A percentile compares a stretch with the other conserved stretches of the same genome.
phyloP scores from a whole-genome alignment of 2,888 invertebrate species.

The Epinotia brunnichana region DNA sequence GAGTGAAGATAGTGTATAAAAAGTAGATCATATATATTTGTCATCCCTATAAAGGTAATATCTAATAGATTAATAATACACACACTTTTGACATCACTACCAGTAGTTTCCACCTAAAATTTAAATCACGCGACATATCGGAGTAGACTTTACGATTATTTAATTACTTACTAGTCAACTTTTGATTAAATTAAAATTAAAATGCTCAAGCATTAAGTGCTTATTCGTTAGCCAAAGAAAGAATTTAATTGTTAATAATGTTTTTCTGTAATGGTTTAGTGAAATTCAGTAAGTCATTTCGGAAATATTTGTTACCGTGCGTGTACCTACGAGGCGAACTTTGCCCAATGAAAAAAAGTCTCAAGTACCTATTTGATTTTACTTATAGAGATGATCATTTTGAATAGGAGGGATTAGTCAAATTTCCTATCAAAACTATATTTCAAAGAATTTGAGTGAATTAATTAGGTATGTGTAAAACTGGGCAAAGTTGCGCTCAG shows the following conservation, averaged over 20 bases:
- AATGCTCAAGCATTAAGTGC: constrained; percentile 51
- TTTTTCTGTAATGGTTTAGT: constrained; percentile 5
- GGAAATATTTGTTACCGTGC: not conserved
- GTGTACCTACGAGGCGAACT: not conserved
- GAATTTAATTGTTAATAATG: constrained; percentile 18
- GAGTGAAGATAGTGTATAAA: not conserved
- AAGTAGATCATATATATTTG: not conserved
- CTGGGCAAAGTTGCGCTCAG: not conserved
- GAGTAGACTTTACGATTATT: constrained; percentile 27
- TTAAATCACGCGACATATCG: constrained; percentile 38
- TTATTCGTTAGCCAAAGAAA: constrained; percentile 46
- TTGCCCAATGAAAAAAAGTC: not conserved
- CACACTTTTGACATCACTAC: constrained; percentile 16
- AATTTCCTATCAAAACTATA: not conserved
- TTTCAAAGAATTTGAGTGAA: not conserved
- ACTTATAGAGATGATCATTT: not conserved
- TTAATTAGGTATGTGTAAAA: not conserved
- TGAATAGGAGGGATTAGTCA: not conserved
- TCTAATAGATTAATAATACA: constrained; percentile 4
- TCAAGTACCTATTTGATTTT: not conserved
- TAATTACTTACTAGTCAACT: constrained; percentile 50
- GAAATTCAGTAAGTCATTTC: not conserved
- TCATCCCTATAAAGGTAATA: not conserved
- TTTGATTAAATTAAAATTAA: constrained; percentile 35
- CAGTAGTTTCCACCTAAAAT: constrained; percentile 4